Conservation (phyloP, 1,140 invertebrate genomes). For the Aphidius ervi region DNA sequence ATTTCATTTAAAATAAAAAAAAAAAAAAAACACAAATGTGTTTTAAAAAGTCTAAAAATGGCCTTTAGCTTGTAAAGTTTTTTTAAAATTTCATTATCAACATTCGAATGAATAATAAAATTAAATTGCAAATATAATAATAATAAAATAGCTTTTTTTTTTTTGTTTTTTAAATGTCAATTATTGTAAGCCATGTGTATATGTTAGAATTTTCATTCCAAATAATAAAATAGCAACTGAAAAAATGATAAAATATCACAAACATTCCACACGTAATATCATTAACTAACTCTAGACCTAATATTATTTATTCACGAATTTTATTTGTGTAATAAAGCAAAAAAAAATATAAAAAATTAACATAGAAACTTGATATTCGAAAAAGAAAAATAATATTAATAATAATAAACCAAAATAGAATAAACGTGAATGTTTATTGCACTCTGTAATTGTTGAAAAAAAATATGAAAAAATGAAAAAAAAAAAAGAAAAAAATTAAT, state of each 20-base stretch:
- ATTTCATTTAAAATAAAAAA: no score
- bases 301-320: no score
- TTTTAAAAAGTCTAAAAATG: no score
- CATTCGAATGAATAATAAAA: neutral
- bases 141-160: neutral
- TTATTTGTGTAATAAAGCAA: constrained; percentile 26
- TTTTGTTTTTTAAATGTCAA: no score
- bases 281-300: constrained; percentile 3
- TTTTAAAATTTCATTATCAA: neutral
- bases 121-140: neutral
- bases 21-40: no score
- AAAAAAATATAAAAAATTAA: neutral
- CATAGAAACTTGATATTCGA: neutral
- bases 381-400: no score
- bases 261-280: constrained; percentile 37
- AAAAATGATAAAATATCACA: constrained; percentile 23
- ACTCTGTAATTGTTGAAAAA: constrained; percentile 20
- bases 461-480: constrained; percentile 14
- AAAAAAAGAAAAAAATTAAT: constrained; percentile 14
- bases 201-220: constrained; percentile 24
- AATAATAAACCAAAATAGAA: neutral
- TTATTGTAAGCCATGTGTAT: constrained; percentile 10
- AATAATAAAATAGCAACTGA: neutral
- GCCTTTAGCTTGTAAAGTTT: no score
- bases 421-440: constrained; percentile 2